Base-by-base conservation (phyloP, 2,797 vertebrate species). In the Clangula hyemalis region DNA sequence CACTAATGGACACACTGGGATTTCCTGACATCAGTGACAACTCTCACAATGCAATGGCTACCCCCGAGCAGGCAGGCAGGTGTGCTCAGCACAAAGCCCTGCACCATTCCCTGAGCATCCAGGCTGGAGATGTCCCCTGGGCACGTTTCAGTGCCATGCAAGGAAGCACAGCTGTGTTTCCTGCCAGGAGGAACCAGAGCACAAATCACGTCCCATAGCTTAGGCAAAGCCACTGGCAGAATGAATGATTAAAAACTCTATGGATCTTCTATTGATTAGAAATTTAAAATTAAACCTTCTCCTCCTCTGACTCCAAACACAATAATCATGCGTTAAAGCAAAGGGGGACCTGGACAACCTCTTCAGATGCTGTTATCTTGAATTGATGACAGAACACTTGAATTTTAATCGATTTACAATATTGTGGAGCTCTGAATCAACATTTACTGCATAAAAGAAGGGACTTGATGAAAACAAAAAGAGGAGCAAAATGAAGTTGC, bases 81-180 rank as follows among this genome's bases (percentile, higher is more conserved):
- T 1, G 2, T 30, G 16, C 30, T 60, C 49, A 77, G 38, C 70
- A 34, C 49, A 0, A 0, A 1, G 53, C n/a, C 16, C 36, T 8
- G 32, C 22, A 17, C 25, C 38, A 8, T 13, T 79, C 34, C 47
- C 36, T 36, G 27, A 61, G 61, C 16, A 5, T 5, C 43, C 6
- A 3, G 17, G 62, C 5, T 3, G 6, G 36, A 41, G 34, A 36
- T 32, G 32, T 34, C 58, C 39, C 6, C 0, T 2, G 34, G 28
- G 8, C 4, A 3, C 19, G 24, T 47, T 58, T 30, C 56, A 27
- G 79, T 58, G 79, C 38, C 1, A 0, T 32, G 22, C 65, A 43
- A 27, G 65, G 69, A 58, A n/a, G 53, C 36, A 49, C 28, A 21
- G 6, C 20, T 10, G 11, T 1, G 0, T 11, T 38, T 60, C 43